These are phyloP conservation scores for Sebastes matsubarae DNA, from an alignment of 2,797 vertebrate genomes.

Conservation along the genomic window DNA sequence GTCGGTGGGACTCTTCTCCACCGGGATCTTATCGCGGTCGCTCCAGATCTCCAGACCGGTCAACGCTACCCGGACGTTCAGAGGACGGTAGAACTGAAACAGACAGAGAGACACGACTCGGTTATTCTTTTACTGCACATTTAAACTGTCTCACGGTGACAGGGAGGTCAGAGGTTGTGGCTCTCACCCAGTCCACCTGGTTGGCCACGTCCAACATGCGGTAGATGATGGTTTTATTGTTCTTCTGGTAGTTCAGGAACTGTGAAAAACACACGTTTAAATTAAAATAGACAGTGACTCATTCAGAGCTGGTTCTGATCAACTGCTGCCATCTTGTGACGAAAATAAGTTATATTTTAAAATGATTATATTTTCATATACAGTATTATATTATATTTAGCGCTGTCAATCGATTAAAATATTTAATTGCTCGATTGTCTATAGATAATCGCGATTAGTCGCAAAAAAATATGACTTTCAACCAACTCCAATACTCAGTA, in stretches of 20 bases:
- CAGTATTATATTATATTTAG: too few species aligned
- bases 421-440: too few species aligned
- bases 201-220: constrained; percentile 90
- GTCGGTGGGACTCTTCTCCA: constrained; percentile 78
- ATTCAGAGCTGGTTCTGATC: neutral
- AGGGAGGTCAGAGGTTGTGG: constrained; percentile 3
- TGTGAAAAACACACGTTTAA: constrained; percentile 28
- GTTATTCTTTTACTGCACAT: accelerated
- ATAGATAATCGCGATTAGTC: too few species aligned
- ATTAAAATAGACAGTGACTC: too few species aligned
- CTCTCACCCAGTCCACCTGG: constrained; percentile 88
- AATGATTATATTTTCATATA: neutral
- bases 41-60: constrained; percentile 93
- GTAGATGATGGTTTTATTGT: constrained; percentile 82
- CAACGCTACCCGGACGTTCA: constrained; percentile 89
- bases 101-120: neutral
- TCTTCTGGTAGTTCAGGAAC: constrained; percentile 82
- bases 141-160: neutral
- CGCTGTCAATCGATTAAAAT: too few species aligned
- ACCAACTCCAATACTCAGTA: too few species aligned
- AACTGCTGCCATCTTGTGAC: too few species aligned
- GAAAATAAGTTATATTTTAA: too few species aligned
- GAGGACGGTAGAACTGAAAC: constrained; percentile 88
- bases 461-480: too few species aligned
- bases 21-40: constrained; percentile 77